phyloP scores from a whole-genome alignment of 2,888 invertebrate species.

The Phengaris arion region DNA sequence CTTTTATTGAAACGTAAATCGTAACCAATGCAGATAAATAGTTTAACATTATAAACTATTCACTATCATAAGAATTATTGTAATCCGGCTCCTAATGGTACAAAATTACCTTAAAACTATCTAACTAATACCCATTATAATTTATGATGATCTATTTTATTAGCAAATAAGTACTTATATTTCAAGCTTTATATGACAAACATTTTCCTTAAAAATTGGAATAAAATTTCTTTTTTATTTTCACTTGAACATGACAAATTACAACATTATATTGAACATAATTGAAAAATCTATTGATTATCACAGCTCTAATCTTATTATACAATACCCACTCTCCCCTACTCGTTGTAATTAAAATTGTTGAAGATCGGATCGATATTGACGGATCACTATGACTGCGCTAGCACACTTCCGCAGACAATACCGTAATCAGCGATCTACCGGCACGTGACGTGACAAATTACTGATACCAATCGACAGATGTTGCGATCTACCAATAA shows the following conservation, averaged over 20 bases:
- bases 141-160: too few relatives aligned
- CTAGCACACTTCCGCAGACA: conserved; percentile 42
- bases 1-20: not conserved
- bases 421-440: conserved; percentile 46
- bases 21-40: not conserved
- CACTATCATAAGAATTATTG: not conserved
- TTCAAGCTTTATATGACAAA: too few relatives aligned
- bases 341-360: conserved; percentile 43
- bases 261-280: not conserved
- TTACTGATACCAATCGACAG: conserved; percentile 46
- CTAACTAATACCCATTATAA: too few relatives aligned
- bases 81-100: too few relatives aligned
- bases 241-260: too few relatives aligned
- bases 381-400: conserved; percentile 46
- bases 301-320: not conserved
- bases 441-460: conserved; percentile 47
- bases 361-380: conserved; percentile 44
- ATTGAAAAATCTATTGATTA: conserved; percentile 28
- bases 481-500: conserved; percentile 36
- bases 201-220: too few relatives aligned
- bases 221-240: too few relatives aligned
- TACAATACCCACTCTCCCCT: conserved; percentile 33
- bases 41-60: not conserved
- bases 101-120: too few relatives aligned
- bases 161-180: too few relatives aligned